Base-by-base conservation (phyloP, 2,888 invertebrate species). In the Slavum lentiscoides region DNA sequence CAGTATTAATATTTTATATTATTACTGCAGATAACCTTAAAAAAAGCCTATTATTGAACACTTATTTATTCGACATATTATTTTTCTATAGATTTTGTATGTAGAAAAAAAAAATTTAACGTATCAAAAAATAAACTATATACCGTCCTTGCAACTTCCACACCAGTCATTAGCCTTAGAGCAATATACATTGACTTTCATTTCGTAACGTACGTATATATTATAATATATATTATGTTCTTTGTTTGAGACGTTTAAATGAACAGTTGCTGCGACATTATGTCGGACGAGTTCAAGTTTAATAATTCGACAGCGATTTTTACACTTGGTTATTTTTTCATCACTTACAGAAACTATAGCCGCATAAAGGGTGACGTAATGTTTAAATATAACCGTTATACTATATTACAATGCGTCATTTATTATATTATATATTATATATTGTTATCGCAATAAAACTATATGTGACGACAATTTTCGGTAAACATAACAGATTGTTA, bases 171-270 rank as follows among this genome's bases (percentile, higher is more conserved):
- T 62, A 49, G 43, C 43, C 39, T 72, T 17, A 72, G 6, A 23
- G 19, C 8, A 21, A 49, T 49, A 19, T 8, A 19, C 11, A 23
- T 13, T 21, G 15, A 11, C 2, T 49, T 21, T n/a, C 8, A 7
- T 59, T 2, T n/a, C n/a, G n/a, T n/a, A n/a, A n/a, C n/a, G n/a
- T n/a, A n/a, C n/a, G 0, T 15, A 70, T 43, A 43, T 11, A 39
- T 61, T n/a, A n/a, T n/a, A n/a, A 37, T 53, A 64, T 49, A 62
- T 62, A 53, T 30, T 49, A 74, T 53, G 23, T 21, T 64, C 30
- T 64, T 64, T 74, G 53, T 74, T 64, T 74, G 0, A 37, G 15
- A 74, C 53, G n/a, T 53, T 69, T 64, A 21, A 74, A 53, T 17
- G 9, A 55, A 74, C 53, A 53, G 53, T 74, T 55, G 17, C 21